These are phyloP conservation scores for Empis livida DNA, from an alignment of 2,888 invertebrate genomes.

Conservation along the genomic window DNA sequence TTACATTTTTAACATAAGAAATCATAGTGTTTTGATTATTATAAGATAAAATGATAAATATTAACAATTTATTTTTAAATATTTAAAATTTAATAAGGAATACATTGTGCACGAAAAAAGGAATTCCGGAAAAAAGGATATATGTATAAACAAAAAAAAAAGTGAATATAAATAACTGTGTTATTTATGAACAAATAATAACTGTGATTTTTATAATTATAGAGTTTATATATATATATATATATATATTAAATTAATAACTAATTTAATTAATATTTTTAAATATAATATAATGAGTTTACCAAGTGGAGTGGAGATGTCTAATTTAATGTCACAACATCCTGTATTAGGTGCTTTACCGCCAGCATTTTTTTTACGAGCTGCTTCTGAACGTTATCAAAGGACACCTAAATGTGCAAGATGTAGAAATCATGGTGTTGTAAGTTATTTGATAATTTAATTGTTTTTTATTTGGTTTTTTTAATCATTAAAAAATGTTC, in stretches of 20 bases:
- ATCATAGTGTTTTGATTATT: not conserved
- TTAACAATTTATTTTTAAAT: too few relatives aligned
- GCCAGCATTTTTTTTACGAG: slow-evolving; percentile 76
- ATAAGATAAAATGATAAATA: too few relatives aligned
- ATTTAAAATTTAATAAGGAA: too few relatives aligned
- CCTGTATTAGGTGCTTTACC: slow-evolving; percentile 71
- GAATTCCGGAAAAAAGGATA: too few relatives aligned
- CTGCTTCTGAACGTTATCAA: slow-evolving; percentile 85
- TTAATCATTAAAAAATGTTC: too few relatives aligned
- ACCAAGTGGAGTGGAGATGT: slow-evolving; percentile 75
- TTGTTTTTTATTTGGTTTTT: too few relatives aligned
- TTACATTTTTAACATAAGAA: not conserved
- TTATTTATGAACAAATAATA: not conserved
- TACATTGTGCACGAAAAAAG: too few relatives aligned
- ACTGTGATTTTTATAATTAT: not conserved
- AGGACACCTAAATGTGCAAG: slow-evolving; percentile 95
- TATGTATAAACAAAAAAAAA: not conserved
- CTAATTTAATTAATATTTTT: slow-evolving; percentile 2
- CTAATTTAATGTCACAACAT: slow-evolving; percentile 72
- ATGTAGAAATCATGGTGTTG: slow-evolving; percentile 95
- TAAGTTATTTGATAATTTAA: slow-evolving; percentile 53
- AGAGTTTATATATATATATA: too few relatives aligned
- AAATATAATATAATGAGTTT: slow-evolving; percentile 53
- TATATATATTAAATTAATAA: not conserved
- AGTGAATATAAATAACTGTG: not conserved